Evolutionary conservation across 2,113 vertebrate genomes (phyloP), one percentile per base, ranked within the genome.

Genomic region (Elgaria multicarinata): DNA sequence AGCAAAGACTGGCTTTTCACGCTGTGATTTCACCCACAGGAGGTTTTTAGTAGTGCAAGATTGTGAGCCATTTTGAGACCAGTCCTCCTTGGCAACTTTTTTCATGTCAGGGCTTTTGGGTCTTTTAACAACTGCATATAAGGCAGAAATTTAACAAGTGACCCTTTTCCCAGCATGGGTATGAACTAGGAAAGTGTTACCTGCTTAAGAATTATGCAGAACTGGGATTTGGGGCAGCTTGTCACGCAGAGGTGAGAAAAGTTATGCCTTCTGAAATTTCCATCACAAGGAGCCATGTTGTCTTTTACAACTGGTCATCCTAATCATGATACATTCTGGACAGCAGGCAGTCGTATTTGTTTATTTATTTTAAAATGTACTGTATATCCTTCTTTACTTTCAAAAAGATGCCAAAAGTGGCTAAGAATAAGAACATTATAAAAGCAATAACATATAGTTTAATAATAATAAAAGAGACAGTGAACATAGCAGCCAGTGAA

Each of bases 261-360:
- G 84, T 92, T 50, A 42, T 76, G 93, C 31, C 14, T 86, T 62
- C 55, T 62, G 33, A 86, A 86, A 82, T 62, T 86, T 36, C 39
- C 14, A 31, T 44, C n/a, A 33, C 18, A 55, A 26, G 33, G 50
- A 39, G 18, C 22, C 3, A 2, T 85, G 18, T 22, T 67, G 20
- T 46, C 44, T 20, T 71, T 69, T 55, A 22, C 46, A 31, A 76
- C 7, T n/a, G 5, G 1, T 58, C 24, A 28, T 2, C 69, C 67
- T 85, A 58, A 86, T 62, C 26, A 66, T 18, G 62, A 67, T 66
- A 14, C 42, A 33, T 66, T 46, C 62, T 46, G 14, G 82, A 36
- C 10, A 64, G 86, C 0, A 0, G 28, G 12, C 42, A 28, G n/a
- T 53, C 13, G 26, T 62, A 82, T 82, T 83, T 44, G 12, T 33